Evolutionary conservation across 1,140 invertebrate species (phyloP), one percentile per base, ranked within the genome.

Genomic region (Diuraphis noxia): DNA sequence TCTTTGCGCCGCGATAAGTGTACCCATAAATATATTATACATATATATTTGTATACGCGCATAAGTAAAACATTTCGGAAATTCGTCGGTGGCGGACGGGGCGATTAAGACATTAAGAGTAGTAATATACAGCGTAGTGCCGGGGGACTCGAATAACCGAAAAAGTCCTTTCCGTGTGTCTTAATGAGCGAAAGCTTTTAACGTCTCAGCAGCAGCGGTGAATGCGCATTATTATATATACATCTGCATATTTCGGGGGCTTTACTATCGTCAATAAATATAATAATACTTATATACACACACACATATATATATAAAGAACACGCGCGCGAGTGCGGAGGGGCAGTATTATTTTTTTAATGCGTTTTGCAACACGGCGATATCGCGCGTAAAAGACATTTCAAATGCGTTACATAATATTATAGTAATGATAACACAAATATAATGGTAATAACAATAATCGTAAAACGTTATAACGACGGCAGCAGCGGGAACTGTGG

Each of bases 141-240:
- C 40, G 88, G 63, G 88, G 40, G 36, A 91, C 38, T 43, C 77
- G 36, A 91, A 82, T 72, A 72, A 72, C 56, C 89, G 25, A 91
- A 91, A 91, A 81, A 91, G 89, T 82, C 89, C 89, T 91, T 91
- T 82, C 77, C 89, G 89, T 52, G 89, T 81, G 89, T 91, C 72
- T 91, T 91, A 91, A 91, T 91, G 77, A 91, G 89, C 19, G 41
- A 91, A 91, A 91, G 89, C 89, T 91, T 91, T 91, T 91, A 91
- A 91, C 89, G 89, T 91, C 89, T 91, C 43, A 36, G 63, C 56
- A 63, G 87, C 23, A 41, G 36, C 81, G 40, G 40, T 30, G 46
- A 49, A 49, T 49, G 8, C 2, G 34, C 5, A 21, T n/a, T n/a
- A n/a, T n/a, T 79, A 25, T 41, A 43, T 89, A 63, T 89, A 89